These are phyloP conservation scores for Chiloscyllium punctatum DNA, from an alignment of 2,797 vertebrate species.

Conservation along the genomic window DNA sequence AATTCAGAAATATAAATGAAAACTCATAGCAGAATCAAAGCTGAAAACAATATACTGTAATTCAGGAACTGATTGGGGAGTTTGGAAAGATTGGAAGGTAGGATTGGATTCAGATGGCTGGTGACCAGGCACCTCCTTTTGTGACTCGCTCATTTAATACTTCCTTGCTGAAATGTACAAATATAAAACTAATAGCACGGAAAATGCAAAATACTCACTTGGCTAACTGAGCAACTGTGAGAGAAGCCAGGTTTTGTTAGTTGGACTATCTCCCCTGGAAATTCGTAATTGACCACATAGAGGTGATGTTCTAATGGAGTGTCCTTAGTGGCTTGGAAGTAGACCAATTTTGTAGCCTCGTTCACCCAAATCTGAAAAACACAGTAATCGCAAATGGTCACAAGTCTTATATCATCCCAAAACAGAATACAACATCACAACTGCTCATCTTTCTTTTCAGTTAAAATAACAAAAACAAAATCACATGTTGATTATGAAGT, in stretches of 20 bases:
- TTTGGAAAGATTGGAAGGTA: background rate
- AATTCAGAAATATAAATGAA: background rate
- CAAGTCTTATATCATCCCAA: background rate
- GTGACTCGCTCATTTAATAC: background rate
- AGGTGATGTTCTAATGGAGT: conserved; percentile 85
- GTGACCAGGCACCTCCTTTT: background rate
- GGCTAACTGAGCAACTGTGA: conserved; percentile 85
- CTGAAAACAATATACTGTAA: background rate
- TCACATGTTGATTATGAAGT: background rate
- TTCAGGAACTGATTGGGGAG: background rate
- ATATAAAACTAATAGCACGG: background rate
- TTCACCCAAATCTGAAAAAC: conserved; percentile 78
- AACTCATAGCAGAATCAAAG: background rate
- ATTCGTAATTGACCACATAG: conserved; percentile 79
- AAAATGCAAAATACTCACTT: conserved; percentile 57
- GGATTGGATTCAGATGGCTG: background rate
- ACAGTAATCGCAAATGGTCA: background rate
- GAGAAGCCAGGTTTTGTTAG: conserved; percentile 80
- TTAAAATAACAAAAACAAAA: background rate
- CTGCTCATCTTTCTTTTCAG: background rate
- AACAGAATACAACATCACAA: no score
- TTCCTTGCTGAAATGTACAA: no score
- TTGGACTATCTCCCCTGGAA: conserved; percentile 69
- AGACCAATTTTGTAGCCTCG: conserved; percentile 73
- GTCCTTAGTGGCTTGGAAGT: conserved; percentile 84